These are phyloP conservation scores for Cyprinella venusta DNA, from an alignment of 2,797 vertebrate genomes.

Conservation along the genomic window DNA sequence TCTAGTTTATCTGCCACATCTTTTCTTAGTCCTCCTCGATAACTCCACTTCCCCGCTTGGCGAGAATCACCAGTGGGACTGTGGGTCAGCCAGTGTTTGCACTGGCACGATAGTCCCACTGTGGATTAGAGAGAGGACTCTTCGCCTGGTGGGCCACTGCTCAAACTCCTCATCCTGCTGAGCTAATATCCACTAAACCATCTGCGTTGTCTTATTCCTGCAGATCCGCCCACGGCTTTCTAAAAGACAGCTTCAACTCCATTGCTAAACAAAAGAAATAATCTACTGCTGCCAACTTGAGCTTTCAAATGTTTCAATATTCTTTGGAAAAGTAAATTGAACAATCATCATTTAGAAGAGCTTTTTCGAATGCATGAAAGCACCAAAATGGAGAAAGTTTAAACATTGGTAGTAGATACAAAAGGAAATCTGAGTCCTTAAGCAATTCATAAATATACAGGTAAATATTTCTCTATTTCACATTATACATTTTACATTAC, in stretches of 20 bases:
- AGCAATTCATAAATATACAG: no score
- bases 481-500: neutral
- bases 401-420: neutral
- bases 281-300: neutral
- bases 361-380: neutral
- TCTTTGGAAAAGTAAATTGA: neutral
- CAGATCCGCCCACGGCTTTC: slow-evolving; percentile 45
- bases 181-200: slow-evolving; percentile 86
- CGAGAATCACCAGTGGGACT: neutral
- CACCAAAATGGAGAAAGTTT: neutral
- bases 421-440: neutral
- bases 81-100: slow-evolving; percentile 46
- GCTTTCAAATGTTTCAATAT: neutral
- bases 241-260: neutral
- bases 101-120: slow-evolving; percentile 53
- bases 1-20: slow-evolving; percentile 9
- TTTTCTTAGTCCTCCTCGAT: neutral
- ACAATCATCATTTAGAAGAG: neutral
- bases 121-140: slow-evolving; percentile 71
- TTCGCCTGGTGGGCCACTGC: slow-evolving; percentile 65
- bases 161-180: slow-evolving; percentile 77
- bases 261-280: neutral
- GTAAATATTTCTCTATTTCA: neutral
- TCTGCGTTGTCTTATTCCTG: slow-evolving; percentile 72
- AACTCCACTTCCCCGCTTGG: neutral